Conservation (phyloP, 2,888 invertebrate genomes). For the Sesamia inferens region DNA sequence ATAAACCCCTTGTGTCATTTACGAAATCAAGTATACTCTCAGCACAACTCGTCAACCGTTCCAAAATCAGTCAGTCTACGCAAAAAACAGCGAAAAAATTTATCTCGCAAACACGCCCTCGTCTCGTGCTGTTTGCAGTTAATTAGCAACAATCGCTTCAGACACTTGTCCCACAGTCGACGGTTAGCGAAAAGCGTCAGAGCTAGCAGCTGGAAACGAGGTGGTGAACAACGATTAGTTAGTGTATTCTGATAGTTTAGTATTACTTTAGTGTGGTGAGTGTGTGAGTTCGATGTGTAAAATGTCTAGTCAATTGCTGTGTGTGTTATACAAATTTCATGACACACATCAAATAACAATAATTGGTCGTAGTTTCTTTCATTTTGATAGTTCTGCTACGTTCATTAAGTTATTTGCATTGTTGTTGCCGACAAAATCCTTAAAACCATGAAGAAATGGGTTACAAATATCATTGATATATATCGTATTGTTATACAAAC, state of each 20-base stretch:
- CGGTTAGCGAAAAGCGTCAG: background rate
- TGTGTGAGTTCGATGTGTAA: background rate
- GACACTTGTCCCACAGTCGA: background rate
- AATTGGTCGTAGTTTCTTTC: too few species aligned
- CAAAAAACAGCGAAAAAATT: constrained; percentile 25
- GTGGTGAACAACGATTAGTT: too few species aligned
- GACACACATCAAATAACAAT: too few species aligned
- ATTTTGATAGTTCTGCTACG: too few species aligned
- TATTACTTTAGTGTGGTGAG: too few species aligned
- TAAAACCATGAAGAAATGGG: too few species aligned
- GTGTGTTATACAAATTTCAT: too few species aligned
- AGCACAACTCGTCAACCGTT: constrained; percentile 7
- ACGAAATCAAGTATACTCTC: constrained; percentile 15
- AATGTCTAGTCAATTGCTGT: too few species aligned
- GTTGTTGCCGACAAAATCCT: too few species aligned
- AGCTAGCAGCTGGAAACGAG: background rate
- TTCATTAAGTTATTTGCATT: too few species aligned
- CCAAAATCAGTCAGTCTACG: constrained; percentile 9
- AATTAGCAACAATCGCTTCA: constrained; percentile 65
- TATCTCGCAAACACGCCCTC: constrained; percentile 31
- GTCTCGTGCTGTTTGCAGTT: constrained; percentile 59
- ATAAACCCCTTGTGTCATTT: background rate
- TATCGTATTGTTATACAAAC: too few species aligned
- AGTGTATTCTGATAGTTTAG: background rate
- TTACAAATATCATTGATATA: too few species aligned